Evolutionary conservation across 1,140 invertebrate species (phyloP).

Genomic region (Globodera rostochiensis): DNA sequence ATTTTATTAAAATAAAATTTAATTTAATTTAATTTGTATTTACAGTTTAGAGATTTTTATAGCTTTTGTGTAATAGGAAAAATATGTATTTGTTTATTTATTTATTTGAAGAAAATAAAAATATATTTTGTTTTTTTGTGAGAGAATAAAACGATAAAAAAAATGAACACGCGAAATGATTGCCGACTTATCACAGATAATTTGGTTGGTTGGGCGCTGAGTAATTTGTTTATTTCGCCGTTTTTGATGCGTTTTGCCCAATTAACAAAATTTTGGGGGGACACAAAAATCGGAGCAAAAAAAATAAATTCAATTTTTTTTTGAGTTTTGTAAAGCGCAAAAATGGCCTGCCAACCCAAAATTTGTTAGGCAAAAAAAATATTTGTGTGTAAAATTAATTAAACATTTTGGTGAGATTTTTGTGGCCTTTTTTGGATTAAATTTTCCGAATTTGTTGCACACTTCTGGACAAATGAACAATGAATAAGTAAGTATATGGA

Average conservation of each 20-base stretch:
- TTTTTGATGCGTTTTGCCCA: too few relatives aligned
- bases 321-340: too few relatives aligned
- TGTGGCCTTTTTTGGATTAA: background rate
- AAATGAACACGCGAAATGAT: background rate
- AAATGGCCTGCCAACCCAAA: background rate
- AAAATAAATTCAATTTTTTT: too few relatives aligned
- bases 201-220: background rate
- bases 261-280: background rate
- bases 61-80: too few relatives aligned
- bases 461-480: background rate
- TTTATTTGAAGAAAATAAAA: background rate
- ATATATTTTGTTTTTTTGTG: background rate
- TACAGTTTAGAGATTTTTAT: too few relatives aligned
- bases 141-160: background rate
- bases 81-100: too few relatives aligned
- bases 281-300: too few relatives aligned
- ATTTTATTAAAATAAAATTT: too few relatives aligned
- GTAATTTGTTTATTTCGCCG: too few relatives aligned
- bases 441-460: background rate
- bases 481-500: background rate
- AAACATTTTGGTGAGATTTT: background rate
- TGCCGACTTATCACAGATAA: slow-evolving; percentile 1
- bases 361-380: background rate
- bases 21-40: too few relatives aligned
- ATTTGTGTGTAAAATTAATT: too few relatives aligned